These are phyloP conservation scores for Ruditapes philippinarum DNA, from an alignment of 1,140 invertebrate species.

Conservation along the genomic window DNA sequence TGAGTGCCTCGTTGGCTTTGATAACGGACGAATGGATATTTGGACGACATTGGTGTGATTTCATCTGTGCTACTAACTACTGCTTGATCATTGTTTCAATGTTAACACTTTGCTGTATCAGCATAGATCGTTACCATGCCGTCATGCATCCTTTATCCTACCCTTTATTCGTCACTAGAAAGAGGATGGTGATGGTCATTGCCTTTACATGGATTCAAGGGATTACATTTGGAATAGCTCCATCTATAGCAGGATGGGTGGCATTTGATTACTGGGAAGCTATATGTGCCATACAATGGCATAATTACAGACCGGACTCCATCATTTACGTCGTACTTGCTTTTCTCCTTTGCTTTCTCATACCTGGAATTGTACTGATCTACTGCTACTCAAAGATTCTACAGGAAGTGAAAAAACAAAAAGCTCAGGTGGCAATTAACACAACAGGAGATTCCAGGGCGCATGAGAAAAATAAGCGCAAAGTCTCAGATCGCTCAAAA, in stretches of 20 bases:
- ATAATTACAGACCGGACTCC: conserved; percentile 69
- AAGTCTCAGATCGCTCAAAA: conserved; percentile 77
- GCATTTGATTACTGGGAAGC: conserved; percentile 86
- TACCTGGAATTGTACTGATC: conserved; percentile 80
- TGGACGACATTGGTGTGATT: conserved; percentile 74
- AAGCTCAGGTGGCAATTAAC: not conserved
- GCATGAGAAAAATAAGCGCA: conserved; percentile 40
- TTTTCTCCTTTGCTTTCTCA: conserved; percentile 84
- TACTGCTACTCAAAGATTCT: conserved; percentile 81
- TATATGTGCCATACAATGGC: conserved; percentile 86
- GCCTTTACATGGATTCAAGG: conserved; percentile 82
- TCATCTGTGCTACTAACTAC: conserved; percentile 84
- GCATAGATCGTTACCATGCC: conserved; percentile 83
- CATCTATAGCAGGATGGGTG: conserved; percentile 81
- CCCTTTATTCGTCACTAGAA: conserved; percentile 68
- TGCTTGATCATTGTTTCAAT: conserved; percentile 85
- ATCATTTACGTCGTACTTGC: conserved; percentile 84
- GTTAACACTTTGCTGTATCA: conserved; percentile 85
- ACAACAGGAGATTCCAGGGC: not conserved
- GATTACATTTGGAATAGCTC: conserved; percentile 77
- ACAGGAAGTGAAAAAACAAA: conserved; percentile 69
- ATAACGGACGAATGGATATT: conserved; percentile 76
- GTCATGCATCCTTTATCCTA: conserved; percentile 82
- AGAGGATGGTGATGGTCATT: conserved; percentile 72
- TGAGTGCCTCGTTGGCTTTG: conserved; percentile 74